Conservation (phyloP, 2,888 invertebrate species). For the Tachystola acroxantha region DNA sequence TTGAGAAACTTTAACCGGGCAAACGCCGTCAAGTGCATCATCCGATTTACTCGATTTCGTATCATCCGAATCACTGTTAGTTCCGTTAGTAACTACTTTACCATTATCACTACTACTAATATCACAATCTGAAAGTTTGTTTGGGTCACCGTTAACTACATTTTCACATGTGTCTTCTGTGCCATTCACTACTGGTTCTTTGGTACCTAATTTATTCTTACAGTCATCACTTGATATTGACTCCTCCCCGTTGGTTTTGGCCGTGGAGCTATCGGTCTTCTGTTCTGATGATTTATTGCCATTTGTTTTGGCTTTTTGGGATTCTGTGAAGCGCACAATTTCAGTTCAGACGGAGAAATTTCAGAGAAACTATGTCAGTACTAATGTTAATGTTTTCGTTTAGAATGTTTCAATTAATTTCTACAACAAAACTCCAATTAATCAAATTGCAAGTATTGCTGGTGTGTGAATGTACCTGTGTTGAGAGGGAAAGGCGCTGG, state of each 20-base stretch:
- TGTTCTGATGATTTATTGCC: constrained; percentile 49
- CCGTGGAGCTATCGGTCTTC: constrained; percentile 37
- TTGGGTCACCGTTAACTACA: constrained; percentile 61
- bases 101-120: constrained; percentile 72
- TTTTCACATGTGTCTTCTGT: constrained; percentile 46
- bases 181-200: constrained; percentile 68
- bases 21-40: constrained; percentile 39
- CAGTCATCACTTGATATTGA: constrained; percentile 43
- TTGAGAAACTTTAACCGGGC: constrained; percentile 39
- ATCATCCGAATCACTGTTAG: constrained; percentile 61
- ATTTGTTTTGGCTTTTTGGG: constrained; percentile 47
- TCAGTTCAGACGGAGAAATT: no score
- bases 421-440: no score
- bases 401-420: no score
- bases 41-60: constrained; percentile 61
- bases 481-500: constrained; percentile 52
- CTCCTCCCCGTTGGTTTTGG: constrained; percentile 55
- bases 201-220: constrained; percentile 58
- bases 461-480: constrained; percentile 41
- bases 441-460: not conserved
- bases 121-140: constrained; percentile 71
- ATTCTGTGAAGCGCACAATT: constrained; percentile 32
- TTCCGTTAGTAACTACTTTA: constrained; percentile 73
- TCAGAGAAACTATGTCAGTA: no score
- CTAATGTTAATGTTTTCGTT: no score